Conservation (phyloP, 2,797 vertebrate genomes). For the Coreius guichenoti region DNA sequence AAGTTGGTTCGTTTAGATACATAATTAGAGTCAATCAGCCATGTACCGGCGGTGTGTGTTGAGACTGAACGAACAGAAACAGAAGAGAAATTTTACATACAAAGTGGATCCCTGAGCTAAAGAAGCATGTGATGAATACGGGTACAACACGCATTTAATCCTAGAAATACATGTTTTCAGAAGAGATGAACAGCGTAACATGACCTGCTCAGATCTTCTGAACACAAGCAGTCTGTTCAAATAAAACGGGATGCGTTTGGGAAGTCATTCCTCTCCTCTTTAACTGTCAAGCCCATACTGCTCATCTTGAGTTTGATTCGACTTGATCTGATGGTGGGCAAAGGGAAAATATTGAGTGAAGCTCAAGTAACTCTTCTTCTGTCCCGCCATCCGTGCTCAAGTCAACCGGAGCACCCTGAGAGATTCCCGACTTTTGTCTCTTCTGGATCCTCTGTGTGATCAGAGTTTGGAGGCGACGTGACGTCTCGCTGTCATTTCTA, state of each 20-base stretch:
- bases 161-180: not conserved
- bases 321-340: slow-evolving; percentile 50
- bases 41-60: slow-evolving; percentile 53
- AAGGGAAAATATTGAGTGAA: slow-evolving; percentile 49
- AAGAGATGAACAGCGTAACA: not conserved
- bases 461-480: not conserved
- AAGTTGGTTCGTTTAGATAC: slow-evolving; percentile 68
- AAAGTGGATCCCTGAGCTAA: not conserved
- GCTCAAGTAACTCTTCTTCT: slow-evolving; percentile 2
- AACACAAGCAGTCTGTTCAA: not conserved
- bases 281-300: slow-evolving; percentile 48
- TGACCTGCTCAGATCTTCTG: not conserved
- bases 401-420: slow-evolving; percentile 7
- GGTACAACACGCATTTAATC: not conserved
- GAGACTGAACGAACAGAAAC: slow-evolving; percentile 5
- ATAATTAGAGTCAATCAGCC: slow-evolving; percentile 73
- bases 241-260: slow-evolving; percentile 43
- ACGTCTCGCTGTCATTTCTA: not conserved
- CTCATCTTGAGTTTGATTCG: slow-evolving; percentile 60
- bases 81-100: not conserved
- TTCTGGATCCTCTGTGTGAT: not conserved
- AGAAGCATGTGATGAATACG: not conserved
- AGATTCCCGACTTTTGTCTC: not conserved
- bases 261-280: slow-evolving; percentile 55
- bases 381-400: slow-evolving; percentile 23